Evolutionary conservation across 2,113 vertebrate genomes (phyloP), one percentile per base, ranked within the genome.

Genomic region (Bos indicus): DNA sequence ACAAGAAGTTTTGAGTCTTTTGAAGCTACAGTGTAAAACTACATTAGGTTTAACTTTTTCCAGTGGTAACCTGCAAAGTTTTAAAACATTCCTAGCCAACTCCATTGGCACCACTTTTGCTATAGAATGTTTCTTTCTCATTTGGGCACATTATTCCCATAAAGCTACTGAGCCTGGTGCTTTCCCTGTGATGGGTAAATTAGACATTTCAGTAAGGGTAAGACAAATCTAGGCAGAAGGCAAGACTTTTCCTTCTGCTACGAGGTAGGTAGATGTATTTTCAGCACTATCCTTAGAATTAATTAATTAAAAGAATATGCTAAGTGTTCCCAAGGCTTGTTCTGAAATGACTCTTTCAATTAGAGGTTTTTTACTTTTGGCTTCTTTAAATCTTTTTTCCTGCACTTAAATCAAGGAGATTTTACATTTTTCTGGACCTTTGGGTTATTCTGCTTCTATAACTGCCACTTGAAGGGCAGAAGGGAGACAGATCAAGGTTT

Each of bases 341-440:
- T 94, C 88, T 67, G 95, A 97, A 90, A 19, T 60, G 33, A 91
- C 33, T 95, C 56, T 21, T 67, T 92, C 95, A 51, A 36, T 96
- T 78, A 96, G 30, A 74, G 13, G 3, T 62, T 89, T n/a, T 78
- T 92, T 59, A 17, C 64, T 86, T 64, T 87, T 52, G 40, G 46
- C 10, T 28, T 97, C 51, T 10, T 67, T 95, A n/a, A 51, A 0
- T 0, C 77, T 97, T 83, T 54, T n/a, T 86, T 59, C 84, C 57
- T 33, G 82, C 54, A 62, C n/a, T 88, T 78, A 91, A 92, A 97
- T 87, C 1, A 64, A 84, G 62, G 90, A 48, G 5, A 14, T 71
- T 83, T 92, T 89, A 56, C 51, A 23, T 2, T 95, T 96, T 93
- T 36, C 26, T 97, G 30, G 71, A 78, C 3, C 93, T 96, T 94